phyloP scores from a whole-genome alignment of 2,797 vertebrate species.

The Melanotaenia trifasciata region DNA sequence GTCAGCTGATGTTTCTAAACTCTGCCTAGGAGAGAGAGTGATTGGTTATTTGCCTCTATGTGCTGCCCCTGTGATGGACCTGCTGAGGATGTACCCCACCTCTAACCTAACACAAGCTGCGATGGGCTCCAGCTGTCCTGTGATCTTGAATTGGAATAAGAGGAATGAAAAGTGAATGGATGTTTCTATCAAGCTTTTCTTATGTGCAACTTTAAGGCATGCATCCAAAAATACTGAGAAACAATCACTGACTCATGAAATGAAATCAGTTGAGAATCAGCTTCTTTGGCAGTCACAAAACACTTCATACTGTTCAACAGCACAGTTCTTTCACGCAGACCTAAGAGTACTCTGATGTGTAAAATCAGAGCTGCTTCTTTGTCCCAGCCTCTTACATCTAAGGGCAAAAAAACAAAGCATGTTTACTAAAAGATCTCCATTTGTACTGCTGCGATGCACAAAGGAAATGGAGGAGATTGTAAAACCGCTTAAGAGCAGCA shows the following conservation, averaged over 20 bases:
- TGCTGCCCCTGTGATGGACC: too few relatives aligned
- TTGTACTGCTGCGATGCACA: background rate
- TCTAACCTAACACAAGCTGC: too few relatives aligned
- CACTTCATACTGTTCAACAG: background rate
- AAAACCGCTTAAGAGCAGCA: background rate
- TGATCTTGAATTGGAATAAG: too few relatives aligned
- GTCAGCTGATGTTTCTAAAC: too few relatives aligned
- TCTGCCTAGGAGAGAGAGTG: too few relatives aligned
- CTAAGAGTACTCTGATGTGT: background rate
- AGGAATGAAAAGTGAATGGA: too few relatives aligned
- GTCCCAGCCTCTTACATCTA: background rate
- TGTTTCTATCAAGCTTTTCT: background rate
- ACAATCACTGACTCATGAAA: too few relatives aligned
- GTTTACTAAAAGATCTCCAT: background rate
- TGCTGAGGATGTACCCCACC: too few relatives aligned
- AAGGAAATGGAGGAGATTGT: background rate
- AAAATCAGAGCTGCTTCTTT: constrained; percentile 1
- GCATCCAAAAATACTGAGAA: too few relatives aligned
- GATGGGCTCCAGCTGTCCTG: too few relatives aligned
- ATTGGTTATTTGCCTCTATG: too few relatives aligned
- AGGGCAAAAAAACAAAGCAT: background rate
- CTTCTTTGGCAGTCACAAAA: background rate
- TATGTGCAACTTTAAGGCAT: background rate
- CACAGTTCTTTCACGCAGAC: background rate
- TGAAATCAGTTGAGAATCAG: background rate